Evolutionary conservation across 1,140 invertebrate genomes (phyloP).

Genomic region (Leptinotarsa lineolata): DNA sequence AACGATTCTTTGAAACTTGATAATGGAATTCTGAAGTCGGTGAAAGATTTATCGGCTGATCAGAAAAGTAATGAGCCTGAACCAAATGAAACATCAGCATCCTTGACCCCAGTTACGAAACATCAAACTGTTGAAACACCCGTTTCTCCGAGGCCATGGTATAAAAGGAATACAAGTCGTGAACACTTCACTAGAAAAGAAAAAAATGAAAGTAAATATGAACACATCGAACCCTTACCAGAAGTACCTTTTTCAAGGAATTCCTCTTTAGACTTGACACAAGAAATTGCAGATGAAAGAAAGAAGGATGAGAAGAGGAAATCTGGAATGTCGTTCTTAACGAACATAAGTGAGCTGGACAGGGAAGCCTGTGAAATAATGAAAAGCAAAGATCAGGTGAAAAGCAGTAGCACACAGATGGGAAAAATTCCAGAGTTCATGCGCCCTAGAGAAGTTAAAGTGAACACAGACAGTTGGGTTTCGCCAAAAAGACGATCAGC

Average conservation of each 20-base stretch:
- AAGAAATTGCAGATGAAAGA: constrained; percentile 54
- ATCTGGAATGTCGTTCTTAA: constrained; percentile 69
- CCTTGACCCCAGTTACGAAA: not conserved
- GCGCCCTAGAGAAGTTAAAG: constrained; percentile 47
- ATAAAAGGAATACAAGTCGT: constrained; percentile 59
- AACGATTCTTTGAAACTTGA: constrained; percentile 60
- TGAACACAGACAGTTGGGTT: constrained; percentile 52
- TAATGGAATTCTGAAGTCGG: constrained; percentile 55
- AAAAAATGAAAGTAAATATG: constrained; percentile 50
- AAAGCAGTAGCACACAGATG: constrained; percentile 45
- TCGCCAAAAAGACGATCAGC: constrained; percentile 59
- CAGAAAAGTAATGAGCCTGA: constrained; percentile 7
- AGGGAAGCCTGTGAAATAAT: constrained; percentile 77
- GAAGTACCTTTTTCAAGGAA: constrained; percentile 55
- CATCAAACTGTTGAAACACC: constrained; percentile 42
- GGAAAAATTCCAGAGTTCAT: constrained; percentile 53
- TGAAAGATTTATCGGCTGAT: constrained; percentile 39
- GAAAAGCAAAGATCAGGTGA: constrained; percentile 56
- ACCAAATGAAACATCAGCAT: no score
- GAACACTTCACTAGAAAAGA: constrained; percentile 35
- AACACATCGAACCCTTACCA: constrained; percentile 47
- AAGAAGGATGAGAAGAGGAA: constrained; percentile 61
- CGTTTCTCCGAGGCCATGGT: constrained; percentile 67
- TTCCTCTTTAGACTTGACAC: constrained; percentile 49
- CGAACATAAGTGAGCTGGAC: constrained; percentile 80